Evolutionary conservation across 2,113 vertebrate species (phyloP).

Genomic region (Chascanopsetta lugubris): DNA sequence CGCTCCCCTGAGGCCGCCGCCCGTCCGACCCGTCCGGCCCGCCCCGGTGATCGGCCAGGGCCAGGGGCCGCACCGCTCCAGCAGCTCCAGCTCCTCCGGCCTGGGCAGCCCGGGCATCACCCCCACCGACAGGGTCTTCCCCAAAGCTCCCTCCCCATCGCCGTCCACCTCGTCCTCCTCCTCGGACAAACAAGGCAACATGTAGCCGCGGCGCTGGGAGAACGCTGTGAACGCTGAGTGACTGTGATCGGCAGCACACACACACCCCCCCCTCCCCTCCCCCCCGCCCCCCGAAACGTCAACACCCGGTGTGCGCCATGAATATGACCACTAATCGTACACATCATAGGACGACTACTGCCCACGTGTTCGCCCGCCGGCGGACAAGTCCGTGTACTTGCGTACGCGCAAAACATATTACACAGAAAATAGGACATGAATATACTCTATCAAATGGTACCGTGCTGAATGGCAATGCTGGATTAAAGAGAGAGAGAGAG

Average conservation of each 20-base stretch:
- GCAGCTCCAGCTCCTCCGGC: slow-evolving; percentile 95
- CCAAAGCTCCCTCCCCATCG: slow-evolving; percentile 81
- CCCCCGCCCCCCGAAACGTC: slow-evolving; percentile 26
- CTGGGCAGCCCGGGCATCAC: slow-evolving; percentile 93
- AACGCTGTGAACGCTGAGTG: slow-evolving; percentile 27
- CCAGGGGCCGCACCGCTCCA: slow-evolving; percentile 86
- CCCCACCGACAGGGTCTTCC: slow-evolving; percentile 94
- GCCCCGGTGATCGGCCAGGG: slow-evolving; percentile 84
- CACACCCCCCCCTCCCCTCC: slow-evolving; percentile 8
- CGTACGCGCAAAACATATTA: slow-evolving; percentile 23
- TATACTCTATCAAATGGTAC: slow-evolving; percentile 30
- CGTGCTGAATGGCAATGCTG: slow-evolving; percentile 55
- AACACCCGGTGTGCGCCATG: slow-evolving; percentile 31
- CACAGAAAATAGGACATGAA: slow-evolving; percentile 38
- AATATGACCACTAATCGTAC: slow-evolving; percentile 54
- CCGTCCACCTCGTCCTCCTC: slow-evolving; percentile 76
- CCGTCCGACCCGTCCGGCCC: slow-evolving; percentile 86
- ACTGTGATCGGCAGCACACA: slow-evolving; percentile 25
- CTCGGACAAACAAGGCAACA: slow-evolving; percentile 78
- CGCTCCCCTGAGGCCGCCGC: slow-evolving; percentile 91
- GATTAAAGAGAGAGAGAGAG: slow-evolving; percentile 24
- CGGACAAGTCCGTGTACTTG: slow-evolving; percentile 32
- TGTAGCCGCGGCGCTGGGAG: slow-evolving; percentile 54
- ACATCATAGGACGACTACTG: slow-evolving; percentile 31
- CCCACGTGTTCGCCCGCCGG: slow-evolving; percentile 14